phyloP scores from a whole-genome alignment of 2,797 vertebrate species.

The Molothrus aeneus region DNA sequence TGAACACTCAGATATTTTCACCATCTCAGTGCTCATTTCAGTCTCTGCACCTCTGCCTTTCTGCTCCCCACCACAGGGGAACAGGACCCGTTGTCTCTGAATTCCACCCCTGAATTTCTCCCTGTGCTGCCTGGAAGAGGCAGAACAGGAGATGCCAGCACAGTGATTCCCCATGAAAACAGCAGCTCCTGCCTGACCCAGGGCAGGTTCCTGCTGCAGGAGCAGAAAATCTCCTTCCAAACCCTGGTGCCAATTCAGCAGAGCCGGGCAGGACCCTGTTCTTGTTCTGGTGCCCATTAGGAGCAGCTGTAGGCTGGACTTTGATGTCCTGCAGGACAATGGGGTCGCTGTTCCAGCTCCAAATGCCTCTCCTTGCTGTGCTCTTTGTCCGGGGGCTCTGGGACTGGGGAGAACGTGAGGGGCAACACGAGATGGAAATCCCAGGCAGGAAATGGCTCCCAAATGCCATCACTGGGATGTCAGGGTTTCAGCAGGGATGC shows the following conservation, averaged over 20 bases:
- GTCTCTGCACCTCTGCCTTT: neutral
- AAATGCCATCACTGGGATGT: neutral
- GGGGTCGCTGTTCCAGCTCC: neutral
- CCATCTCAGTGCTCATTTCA: neutral
- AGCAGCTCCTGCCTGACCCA: constrained; percentile 44
- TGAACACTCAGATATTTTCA: neutral
- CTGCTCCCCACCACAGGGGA: neutral
- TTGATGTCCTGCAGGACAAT: neutral
- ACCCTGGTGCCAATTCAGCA: constrained; percentile 70
- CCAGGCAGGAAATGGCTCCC: neutral
- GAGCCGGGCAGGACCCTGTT: neutral
- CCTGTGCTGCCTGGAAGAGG: neutral
- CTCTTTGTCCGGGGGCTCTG: neutral
- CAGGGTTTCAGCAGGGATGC: neutral
- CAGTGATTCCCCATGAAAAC: constrained; percentile 1
- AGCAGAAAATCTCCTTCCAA: constrained; percentile 64
- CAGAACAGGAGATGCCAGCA: neutral
- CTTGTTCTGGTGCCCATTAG: constrained; percentile 4
- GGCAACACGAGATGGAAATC: neutral
- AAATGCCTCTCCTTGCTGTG: neutral
- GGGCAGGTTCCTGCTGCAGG: constrained; percentile 66
- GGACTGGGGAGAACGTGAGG: neutral
- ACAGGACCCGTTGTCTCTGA: fast-evolving
- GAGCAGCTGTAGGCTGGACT: constrained; percentile 53
- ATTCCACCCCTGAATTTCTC: fast-evolving